Evolutionary conservation across 2,113 vertebrate genomes (phyloP).

Genomic region (Triplophysa siluroides): DNA sequence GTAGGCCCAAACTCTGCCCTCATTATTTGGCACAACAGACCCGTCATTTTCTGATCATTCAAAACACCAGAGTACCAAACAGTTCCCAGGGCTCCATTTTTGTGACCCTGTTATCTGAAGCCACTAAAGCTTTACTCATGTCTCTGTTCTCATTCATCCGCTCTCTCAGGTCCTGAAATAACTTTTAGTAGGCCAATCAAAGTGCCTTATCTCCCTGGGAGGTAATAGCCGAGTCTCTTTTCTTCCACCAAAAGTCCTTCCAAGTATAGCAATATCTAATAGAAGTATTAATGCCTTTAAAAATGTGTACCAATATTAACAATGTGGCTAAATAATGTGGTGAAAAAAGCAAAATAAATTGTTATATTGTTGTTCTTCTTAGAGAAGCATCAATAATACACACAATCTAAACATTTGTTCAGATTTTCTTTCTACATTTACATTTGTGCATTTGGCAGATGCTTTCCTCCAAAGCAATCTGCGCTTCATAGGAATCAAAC

Average conservation of each 20-base stretch:
- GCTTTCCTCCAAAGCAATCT: too few relatives aligned
- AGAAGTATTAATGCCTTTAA: too few relatives aligned
- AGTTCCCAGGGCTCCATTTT: conserved; percentile 31
- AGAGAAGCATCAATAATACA: not conserved
- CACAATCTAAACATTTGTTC: not conserved
- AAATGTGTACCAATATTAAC: not conserved
- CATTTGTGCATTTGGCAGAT: too few relatives aligned
- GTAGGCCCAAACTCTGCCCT: not conserved
- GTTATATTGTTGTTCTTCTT: not conserved
- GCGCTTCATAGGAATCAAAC: too few relatives aligned
- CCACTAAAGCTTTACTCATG: not conserved
- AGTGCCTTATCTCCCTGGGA: conserved; percentile 1
- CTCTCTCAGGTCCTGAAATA: conserved; percentile 25
- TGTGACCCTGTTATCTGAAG: conserved; percentile 36
- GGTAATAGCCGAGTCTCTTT: not conserved
- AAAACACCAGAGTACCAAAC: conserved; percentile 2
- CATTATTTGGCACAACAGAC: conserved; percentile 1
- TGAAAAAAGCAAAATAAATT: conserved; percentile 6
- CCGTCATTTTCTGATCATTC: conserved; percentile 29
- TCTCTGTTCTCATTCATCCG: conserved; percentile 19
- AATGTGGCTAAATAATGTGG: not conserved
- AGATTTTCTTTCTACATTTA: too few relatives aligned
- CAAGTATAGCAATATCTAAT: too few relatives aligned
- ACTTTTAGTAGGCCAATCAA: conserved; percentile 9
- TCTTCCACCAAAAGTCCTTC: not conserved